Conservation (phyloP, 2,888 invertebrate species). For the Girardia tigrina region DNA sequence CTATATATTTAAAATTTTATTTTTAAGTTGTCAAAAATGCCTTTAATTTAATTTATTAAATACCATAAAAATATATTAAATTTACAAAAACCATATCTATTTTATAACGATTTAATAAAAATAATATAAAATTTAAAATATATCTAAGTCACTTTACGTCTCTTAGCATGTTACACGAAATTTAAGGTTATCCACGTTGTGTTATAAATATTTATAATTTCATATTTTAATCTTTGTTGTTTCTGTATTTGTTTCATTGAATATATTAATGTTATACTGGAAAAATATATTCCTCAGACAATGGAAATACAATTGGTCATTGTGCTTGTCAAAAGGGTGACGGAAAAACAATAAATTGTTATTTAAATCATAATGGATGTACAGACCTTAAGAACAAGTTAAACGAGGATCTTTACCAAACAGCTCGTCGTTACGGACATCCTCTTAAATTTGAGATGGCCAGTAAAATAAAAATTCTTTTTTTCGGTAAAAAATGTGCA, state of each 20-base stretch:
- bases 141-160: too few species aligned
- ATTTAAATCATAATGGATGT: neutral
- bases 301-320: neutral
- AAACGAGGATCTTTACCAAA: neutral
- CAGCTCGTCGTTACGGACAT: neutral
- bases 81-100: too few species aligned
- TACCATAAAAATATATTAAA: too few species aligned
- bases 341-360: conserved; percentile 5
- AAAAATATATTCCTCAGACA: too few species aligned
- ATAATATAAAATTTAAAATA: too few species aligned
- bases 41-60: too few species aligned
- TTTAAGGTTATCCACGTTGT: neutral
- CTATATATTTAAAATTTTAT: too few species aligned
- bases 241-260: too few species aligned
- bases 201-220: neutral
- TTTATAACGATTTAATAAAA: too few species aligned
- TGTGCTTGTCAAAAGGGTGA: neutral
- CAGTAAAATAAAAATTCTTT: neutral
- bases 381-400: neutral
- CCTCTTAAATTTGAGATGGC: neutral
- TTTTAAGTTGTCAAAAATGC: too few species aligned
- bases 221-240: neutral
- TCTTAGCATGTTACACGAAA: too few species aligned
- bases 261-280: too few species aligned
- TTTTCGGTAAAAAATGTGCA: neutral